These are phyloP conservation scores for Tipula unca DNA, from an alignment of 2,888 invertebrate species.

Conservation along the genomic window DNA sequence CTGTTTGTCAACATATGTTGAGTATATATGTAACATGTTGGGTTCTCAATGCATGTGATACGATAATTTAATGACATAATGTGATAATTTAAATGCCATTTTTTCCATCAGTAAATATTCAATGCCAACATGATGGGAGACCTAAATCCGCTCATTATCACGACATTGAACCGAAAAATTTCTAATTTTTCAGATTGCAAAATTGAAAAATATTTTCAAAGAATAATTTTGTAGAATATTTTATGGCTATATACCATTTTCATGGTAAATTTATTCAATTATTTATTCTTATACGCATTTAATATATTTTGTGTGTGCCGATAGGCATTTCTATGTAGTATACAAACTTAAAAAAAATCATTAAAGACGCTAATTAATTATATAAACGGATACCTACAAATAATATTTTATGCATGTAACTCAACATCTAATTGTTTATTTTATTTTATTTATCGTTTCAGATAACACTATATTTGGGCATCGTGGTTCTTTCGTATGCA, in stretches of 20 bases:
- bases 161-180: not conserved
- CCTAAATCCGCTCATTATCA: too few relatives aligned
- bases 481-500: slow-evolving; percentile 40
- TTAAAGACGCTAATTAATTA: not conserved
- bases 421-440: too few relatives aligned
- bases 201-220: too few relatives aligned
- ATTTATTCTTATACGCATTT: not conserved
- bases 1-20: too few relatives aligned
- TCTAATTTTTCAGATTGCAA: not conserved
- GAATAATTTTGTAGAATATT: too few relatives aligned
- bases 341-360: not conserved
- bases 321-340: not conserved
- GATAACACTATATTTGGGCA: slow-evolving; percentile 48
- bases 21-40: too few relatives aligned
- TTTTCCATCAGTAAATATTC: too few relatives aligned
- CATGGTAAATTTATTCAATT: not conserved
- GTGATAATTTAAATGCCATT: too few relatives aligned
- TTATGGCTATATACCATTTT: too few relatives aligned
- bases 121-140: too few relatives aligned
- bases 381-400: not conserved
- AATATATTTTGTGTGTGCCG: not conserved
- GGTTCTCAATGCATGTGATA: too few relatives aligned
- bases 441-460: slow-evolving; percentile 32
- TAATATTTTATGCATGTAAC: not conserved
- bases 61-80: too few relatives aligned